A percentile compares a stretch with the other conserved stretches of the same genome.
These are phyloP conservation scores for Rhabditoides inermis DNA, from an alignment of 2,888 invertebrate species.

Conservation along the genomic window DNA sequence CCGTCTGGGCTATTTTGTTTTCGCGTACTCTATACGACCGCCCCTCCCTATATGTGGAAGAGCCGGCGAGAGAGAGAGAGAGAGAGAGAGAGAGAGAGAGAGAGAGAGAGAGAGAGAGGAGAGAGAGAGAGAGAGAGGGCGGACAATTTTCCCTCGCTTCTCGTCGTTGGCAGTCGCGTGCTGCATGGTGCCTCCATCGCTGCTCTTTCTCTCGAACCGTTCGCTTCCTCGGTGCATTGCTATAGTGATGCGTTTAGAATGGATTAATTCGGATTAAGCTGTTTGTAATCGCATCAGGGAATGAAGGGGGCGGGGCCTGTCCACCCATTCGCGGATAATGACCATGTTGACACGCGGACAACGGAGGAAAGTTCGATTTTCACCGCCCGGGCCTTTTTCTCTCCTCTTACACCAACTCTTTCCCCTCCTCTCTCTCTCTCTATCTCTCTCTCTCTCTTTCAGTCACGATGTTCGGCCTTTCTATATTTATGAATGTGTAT, in stretches of 20 bases:
- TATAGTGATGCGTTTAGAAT: too few relatives aligned
- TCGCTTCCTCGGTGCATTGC: too few relatives aligned
- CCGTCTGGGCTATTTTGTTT: too few relatives aligned
- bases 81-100: slow-evolving; percentile 2
- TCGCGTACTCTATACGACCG: too few relatives aligned
- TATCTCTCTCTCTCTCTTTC: slow-evolving; percentile 2
- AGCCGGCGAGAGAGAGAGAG: slow-evolving; percentile 3
- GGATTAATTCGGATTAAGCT: too few relatives aligned
- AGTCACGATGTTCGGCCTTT: background rate
- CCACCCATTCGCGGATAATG: too few relatives aligned
- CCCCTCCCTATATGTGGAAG: too few relatives aligned
- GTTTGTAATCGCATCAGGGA: too few relatives aligned
- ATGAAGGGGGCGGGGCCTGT: too few relatives aligned
- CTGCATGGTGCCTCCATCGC: slow-evolving; percentile 4
- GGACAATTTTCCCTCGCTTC: background rate
- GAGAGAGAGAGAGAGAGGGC: slow-evolving; percentile 1
- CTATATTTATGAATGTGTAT: background rate
- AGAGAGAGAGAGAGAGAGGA: slow-evolving; percentile 1
- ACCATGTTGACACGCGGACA: too few relatives aligned
- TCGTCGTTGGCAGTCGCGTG: slow-evolving; percentile 7
- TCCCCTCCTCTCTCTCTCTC: slow-evolving; percentile 4
- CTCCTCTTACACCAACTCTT: background rate
- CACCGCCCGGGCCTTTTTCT: background rate
- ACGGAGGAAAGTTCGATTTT: background rate
- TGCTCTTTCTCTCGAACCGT: too few relatives aligned